phyloP scores from a whole-genome alignment of 2,113 vertebrate species.

The Oreocharis arfaki region DNA sequence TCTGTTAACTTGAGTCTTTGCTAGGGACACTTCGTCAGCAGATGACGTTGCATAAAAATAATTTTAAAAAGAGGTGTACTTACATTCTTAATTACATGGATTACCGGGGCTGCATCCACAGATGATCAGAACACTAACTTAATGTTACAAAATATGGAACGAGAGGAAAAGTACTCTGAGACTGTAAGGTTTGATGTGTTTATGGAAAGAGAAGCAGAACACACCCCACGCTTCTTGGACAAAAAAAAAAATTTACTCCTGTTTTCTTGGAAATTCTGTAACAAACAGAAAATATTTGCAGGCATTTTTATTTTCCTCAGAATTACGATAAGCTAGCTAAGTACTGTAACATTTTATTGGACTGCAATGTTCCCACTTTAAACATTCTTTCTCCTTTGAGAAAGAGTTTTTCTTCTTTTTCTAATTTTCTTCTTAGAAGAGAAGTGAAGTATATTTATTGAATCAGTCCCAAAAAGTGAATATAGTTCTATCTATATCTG shows the following conservation, averaged over 20 bases:
- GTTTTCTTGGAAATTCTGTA: background rate
- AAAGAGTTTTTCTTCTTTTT: background rate
- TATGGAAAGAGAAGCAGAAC: background rate
- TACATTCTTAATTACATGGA: background rate
- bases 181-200: background rate
- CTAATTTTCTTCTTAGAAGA: background rate
- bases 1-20: background rate
- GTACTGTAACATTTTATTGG: background rate
- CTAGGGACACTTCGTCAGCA: background rate
- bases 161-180: background rate
- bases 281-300: background rate
- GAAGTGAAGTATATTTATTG: background rate
- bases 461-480: background rate
- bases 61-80: background rate
- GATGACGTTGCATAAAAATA: background rate
- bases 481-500: background rate
- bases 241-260: background rate
- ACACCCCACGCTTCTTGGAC: accelerated
- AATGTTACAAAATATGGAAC: background rate
- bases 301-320: background rate
- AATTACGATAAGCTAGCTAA: background rate
- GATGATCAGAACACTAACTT: background rate
- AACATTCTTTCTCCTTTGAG: background rate
- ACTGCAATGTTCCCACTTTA: background rate
- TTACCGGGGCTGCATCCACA: background rate